Conservation (phyloP, 2,797 vertebrate genomes). For the Denticeps clupeoides region DNA sequence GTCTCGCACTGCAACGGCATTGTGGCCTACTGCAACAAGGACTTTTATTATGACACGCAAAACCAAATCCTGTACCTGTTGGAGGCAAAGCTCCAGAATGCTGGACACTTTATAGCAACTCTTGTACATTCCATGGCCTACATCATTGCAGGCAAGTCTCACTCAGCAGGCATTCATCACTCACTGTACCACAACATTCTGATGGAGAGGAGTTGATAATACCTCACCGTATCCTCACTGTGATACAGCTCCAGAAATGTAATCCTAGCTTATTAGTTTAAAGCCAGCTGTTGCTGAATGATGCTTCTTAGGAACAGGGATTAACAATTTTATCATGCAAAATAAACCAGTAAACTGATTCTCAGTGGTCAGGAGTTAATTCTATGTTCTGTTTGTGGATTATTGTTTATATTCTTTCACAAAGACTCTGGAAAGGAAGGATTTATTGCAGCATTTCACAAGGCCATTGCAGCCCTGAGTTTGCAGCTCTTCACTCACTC, state of each 20-base stretch:
- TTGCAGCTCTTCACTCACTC: constrained; percentile 53
- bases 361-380: too few relatives aligned
- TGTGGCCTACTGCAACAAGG: constrained; percentile 43
- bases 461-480: constrained; percentile 55
- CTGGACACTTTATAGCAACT: constrained; percentile 57
- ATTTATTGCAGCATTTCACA: constrained; percentile 52
- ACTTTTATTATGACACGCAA: constrained; percentile 63
- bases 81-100: constrained; percentile 55
- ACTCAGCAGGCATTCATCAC: too few relatives aligned
- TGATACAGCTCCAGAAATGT: too few relatives aligned
- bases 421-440: too few relatives aligned
- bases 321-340: too few relatives aligned
- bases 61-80: constrained; percentile 69
- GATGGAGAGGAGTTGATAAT: too few relatives aligned
- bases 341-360: too few relatives aligned
- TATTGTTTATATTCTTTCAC: too few relatives aligned
- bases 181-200: too few relatives aligned
- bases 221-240: too few relatives aligned
- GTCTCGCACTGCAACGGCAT: constrained; percentile 26
- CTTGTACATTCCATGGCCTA: constrained; percentile 65
- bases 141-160: constrained; percentile 63
- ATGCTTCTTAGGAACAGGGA: background rate
- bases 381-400: too few relatives aligned
- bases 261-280: background rate
- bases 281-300: background rate